A percentile compares a stretch with the other conserved stretches of the same genome.
phyloP scores from a whole-genome alignment of 2,888 invertebrate species.

The Cephus sareptanus region DNA sequence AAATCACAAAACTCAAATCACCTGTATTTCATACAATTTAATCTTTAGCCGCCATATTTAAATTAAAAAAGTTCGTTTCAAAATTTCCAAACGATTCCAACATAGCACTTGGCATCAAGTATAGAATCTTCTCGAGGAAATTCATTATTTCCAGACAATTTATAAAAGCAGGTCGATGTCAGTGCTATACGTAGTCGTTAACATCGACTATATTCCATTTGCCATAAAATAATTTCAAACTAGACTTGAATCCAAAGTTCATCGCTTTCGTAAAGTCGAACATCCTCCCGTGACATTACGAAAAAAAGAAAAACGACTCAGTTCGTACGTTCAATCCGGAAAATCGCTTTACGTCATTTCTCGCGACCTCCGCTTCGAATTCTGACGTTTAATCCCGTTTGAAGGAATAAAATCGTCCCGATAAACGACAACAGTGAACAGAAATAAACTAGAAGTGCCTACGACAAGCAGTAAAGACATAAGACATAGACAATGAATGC shows the following conservation, averaged over 20 bases:
- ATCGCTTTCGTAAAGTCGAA: neutral
- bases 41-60: too few species aligned
- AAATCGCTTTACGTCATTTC: neutral
- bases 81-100: neutral
- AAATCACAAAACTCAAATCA: neutral
- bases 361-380: neutral
- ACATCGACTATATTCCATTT: neutral
- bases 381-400: neutral
- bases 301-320: neutral
- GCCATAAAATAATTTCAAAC: neutral
- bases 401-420: neutral
- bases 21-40: too few species aligned
- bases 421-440: neutral
- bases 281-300: neutral
- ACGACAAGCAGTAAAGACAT: neutral
- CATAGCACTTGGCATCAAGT: neutral
- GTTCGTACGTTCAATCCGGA: neutral
- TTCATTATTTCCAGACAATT: neutral
- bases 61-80: neutral
- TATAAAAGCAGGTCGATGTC: neutral
- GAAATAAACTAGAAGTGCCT: slow-evolving; percentile 8
- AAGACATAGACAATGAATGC: slow-evolving; percentile 9
- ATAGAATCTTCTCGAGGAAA: neutral
- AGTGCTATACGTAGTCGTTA: neutral
- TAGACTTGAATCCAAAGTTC: neutral